Base-by-base conservation (phyloP, 2,888 invertebrate species). In the Epinotia nisella region DNA sequence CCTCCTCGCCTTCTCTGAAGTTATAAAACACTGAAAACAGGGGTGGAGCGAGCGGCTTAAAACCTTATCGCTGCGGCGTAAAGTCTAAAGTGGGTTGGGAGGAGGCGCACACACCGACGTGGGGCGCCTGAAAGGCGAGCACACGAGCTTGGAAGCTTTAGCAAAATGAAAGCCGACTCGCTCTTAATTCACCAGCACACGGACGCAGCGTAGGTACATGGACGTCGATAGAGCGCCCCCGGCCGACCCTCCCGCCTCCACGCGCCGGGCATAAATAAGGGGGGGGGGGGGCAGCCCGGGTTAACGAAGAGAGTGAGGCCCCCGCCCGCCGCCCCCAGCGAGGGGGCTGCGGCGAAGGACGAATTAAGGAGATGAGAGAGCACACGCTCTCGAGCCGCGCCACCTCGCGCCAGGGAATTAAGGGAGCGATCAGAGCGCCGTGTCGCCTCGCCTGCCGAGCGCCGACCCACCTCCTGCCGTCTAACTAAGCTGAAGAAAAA, bases 291-390 rank as follows among this genome's bases (percentile, higher is more conserved):
- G 87, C 82, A 88, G 89, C 91, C 89, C 90, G 90, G 90, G 89
- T 92, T 91, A 92, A 90, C 90, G 88, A 91, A 92, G 90, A 90
- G 90, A 87, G 85, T 89, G 87, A 87, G 87, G 84, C 84, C 87
- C 90, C 81, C 89, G 88, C 87, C 81, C 85, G 82, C 83, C 82
- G 84, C 88, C 85, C 82, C 83, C 21, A 24, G 49, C 51, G 51
- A 51, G 93, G 92, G 92, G 92, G 92, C 85, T 92, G 92, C 87
- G 92, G 92, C 92, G 93, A 93, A 93, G 93, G 93, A 93, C 93
- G 92, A 93, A 92, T 92, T 93, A 93, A 93, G 93, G 93, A 93
- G 93, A 93, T 92, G 92, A 92, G 92, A 92, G 92, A 93, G 92
- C 91, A 90, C 90, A 89, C 91, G 90, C 90, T 92, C 92, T 91